Percentiles rank a stretch among this genome's conserved stretches.
phyloP scores from a whole-genome alignment of 2,113 vertebrate genomes.

The Nibea albiflora region DNA sequence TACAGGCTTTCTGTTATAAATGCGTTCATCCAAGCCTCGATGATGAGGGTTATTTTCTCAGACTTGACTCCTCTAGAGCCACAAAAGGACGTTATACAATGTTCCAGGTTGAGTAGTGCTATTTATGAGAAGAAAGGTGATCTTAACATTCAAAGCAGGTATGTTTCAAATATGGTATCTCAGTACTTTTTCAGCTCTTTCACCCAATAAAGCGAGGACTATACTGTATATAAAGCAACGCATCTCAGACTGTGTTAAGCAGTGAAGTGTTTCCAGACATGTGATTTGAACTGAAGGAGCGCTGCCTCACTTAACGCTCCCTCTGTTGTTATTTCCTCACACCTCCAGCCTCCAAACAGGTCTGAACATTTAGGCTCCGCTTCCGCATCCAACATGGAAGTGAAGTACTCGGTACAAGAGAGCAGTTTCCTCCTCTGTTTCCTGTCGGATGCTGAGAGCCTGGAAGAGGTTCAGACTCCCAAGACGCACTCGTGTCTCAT shows the following conservation, averaged over 20 bases:
- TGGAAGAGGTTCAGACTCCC: constrained; percentile 14
- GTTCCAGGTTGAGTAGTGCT: background rate
- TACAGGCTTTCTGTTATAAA: background rate
- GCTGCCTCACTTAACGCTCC: background rate
- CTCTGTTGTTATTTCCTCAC: background rate
- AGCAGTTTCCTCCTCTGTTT: constrained; percentile 38
- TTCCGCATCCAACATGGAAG: constrained; percentile 15
- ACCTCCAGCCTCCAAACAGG: constrained; percentile 8
- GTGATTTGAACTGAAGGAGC: background rate
- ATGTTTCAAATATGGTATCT: background rate
- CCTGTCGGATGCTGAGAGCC: constrained; percentile 32
- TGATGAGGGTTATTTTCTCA: background rate
- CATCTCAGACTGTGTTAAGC: background rate
- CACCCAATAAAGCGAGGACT: background rate
- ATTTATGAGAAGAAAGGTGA: background rate
- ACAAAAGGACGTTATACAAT: background rate
- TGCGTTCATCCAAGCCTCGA: background rate
- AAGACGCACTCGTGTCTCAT: constrained; percentile 10
- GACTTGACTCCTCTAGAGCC: background rate
- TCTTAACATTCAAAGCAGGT: background rate
- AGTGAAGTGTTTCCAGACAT: background rate
- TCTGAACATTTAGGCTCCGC: background rate
- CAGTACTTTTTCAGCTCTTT: background rate
- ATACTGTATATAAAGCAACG: background rate
- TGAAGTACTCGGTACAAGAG: constrained; percentile 15